These are phyloP conservation scores for Melanotaenia pygmaea DNA, from an alignment of 2,797 vertebrate genomes.

Conservation along the genomic window DNA sequence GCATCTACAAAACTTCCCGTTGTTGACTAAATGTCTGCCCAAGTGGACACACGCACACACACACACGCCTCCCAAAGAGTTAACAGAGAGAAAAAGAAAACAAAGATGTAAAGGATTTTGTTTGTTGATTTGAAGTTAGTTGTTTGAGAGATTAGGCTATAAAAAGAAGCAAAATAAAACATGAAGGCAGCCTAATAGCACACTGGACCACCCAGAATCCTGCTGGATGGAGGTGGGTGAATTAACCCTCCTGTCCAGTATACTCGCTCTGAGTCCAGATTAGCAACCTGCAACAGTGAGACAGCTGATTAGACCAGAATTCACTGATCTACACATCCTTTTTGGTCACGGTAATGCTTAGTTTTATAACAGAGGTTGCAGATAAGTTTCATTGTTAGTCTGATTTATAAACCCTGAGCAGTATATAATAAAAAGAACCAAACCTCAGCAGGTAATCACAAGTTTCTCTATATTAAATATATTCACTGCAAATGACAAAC, in stretches of 20 bases:
- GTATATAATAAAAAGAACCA: too few relatives aligned
- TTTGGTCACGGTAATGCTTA: fast-evolving
- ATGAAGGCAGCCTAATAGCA: conserved; percentile 53
- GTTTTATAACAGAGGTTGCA: neutral
- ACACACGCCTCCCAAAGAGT: conserved; percentile 58
- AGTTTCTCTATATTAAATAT: too few relatives aligned
- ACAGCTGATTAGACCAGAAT: conserved; percentile 9
- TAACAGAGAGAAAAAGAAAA: conserved; percentile 69
- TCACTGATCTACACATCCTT: neutral
- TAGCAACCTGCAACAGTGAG: conserved; percentile 25
- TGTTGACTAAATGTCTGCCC: conserved; percentile 83
- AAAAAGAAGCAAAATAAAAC: conserved; percentile 80
- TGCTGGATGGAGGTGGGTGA: conserved; percentile 36
- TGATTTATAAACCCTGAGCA: too few relatives aligned
- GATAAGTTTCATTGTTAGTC: too few relatives aligned
- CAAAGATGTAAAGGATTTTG: conserved; percentile 72
- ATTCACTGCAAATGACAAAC: too few relatives aligned
- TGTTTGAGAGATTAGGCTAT: conserved; percentile 75
- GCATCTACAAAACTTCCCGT: conserved; percentile 83
- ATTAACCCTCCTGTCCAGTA: conserved; percentile 40
- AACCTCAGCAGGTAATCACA: too few relatives aligned
- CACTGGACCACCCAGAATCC: conserved; percentile 88
- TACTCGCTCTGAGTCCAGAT: conserved; percentile 64
- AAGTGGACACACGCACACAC: conserved; percentile 60
- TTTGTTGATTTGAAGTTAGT: conserved; percentile 76